Evolutionary conservation across 2,113 vertebrate species (phyloP).

Genomic region (Sprattus sprattus): DNA sequence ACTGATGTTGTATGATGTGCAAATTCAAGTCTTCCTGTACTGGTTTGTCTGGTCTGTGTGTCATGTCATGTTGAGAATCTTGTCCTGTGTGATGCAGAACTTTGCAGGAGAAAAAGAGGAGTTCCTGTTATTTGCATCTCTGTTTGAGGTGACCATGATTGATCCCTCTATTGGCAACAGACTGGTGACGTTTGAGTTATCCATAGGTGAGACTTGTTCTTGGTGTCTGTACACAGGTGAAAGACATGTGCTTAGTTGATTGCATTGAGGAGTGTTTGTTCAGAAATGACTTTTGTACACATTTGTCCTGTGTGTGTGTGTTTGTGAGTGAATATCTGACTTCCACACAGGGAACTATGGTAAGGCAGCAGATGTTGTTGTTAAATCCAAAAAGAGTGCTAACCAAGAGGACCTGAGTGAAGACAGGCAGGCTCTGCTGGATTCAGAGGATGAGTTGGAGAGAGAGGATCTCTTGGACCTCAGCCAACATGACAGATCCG

Average conservation of each 20-base stretch:
- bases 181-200: constrained; percentile 84
- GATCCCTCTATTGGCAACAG: constrained; percentile 76
- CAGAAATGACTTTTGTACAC: neutral
- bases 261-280: neutral
- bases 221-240: neutral
- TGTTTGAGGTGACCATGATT: constrained; percentile 93
- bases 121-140: constrained; percentile 84
- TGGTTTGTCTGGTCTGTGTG: neutral
- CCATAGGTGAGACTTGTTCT: constrained; percentile 77
- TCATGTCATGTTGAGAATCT: neutral
- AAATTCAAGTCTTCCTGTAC: neutral
- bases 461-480: constrained; percentile 61
- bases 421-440: constrained; percentile 70
- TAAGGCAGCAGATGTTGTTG: constrained; percentile 70
- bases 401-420: constrained; percentile 57
- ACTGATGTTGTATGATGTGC: neutral
- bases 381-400: constrained; percentile 63
- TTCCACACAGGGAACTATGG: constrained; percentile 78
- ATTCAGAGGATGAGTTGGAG: constrained; percentile 68
- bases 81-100: constrained; percentile 65
- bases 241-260: neutral
- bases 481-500: constrained; percentile 66
- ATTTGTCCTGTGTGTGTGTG: neutral
- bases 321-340: neutral
- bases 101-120: constrained; percentile 80